Evolutionary conservation across 2,888 invertebrate species (phyloP).

Genomic region (Heliconius erato): DNA sequence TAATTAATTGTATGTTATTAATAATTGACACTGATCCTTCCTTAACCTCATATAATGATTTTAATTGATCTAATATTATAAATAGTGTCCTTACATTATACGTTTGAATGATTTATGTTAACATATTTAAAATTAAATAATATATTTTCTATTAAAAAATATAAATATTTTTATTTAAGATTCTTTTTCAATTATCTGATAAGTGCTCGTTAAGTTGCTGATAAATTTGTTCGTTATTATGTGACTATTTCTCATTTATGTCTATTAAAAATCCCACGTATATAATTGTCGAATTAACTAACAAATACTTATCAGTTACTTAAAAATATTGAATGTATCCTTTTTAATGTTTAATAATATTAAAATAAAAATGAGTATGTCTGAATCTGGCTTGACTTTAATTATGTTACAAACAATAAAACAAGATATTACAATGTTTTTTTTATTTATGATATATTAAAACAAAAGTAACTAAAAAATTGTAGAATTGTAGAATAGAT

Average conservation of each 20-base stretch:
- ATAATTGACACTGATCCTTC: slow-evolving; percentile 7
- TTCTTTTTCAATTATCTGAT: background rate
- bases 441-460: too few relatives aligned
- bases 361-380: background rate
- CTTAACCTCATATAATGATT: slow-evolving; percentile 11
- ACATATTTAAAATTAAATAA: slow-evolving; percentile 6
- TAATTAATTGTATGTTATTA: background rate
- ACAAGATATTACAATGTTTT: too few relatives aligned
- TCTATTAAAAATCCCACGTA: too few relatives aligned
- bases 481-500: background rate
- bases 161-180: background rate
- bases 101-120: slow-evolving; percentile 6
- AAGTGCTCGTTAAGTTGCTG: background rate
- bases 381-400: too few relatives aligned
- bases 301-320: too few relatives aligned
- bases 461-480: background rate
- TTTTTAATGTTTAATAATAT: background rate
- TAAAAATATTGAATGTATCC: too few relatives aligned
- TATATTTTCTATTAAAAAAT: background rate
- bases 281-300: too few relatives aligned
- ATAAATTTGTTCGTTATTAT: background rate
- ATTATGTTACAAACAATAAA: background rate
- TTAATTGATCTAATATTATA: background rate
- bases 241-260: too few relatives aligned
- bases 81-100: background rate